Evolutionary conservation across 2,888 invertebrate genomes (phyloP).

Genomic region (Maniola hyperantus): DNA sequence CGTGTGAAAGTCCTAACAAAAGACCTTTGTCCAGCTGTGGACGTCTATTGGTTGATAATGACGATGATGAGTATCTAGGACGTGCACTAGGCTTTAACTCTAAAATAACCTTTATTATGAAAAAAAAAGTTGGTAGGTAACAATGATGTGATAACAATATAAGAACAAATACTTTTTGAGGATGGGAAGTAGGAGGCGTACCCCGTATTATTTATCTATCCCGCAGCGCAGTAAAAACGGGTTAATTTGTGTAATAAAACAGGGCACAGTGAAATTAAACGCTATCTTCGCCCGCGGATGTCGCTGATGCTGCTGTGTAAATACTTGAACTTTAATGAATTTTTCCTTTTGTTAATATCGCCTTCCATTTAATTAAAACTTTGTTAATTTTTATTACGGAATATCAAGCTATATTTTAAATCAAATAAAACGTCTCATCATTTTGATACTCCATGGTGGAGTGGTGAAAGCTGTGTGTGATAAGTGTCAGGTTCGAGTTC

Average conservation of each 20-base stretch:
- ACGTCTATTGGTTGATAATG: too few relatives aligned
- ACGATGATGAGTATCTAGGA: too few relatives aligned
- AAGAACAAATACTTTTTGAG: slow-evolving; percentile 41
- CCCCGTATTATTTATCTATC: slow-evolving; percentile 67
- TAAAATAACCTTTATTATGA: too few relatives aligned
- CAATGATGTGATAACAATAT: slow-evolving; percentile 2
- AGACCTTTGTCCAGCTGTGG: too few relatives aligned
- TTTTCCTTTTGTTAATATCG: slow-evolving; percentile 52
- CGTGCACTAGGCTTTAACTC: too few relatives aligned
- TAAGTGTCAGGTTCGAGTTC: too few relatives aligned
- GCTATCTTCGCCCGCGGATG: slow-evolving; percentile 49
- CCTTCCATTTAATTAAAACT: slow-evolving; percentile 21
- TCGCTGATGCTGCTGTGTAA: slow-evolving; percentile 50
- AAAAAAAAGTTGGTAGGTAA: too few relatives aligned
- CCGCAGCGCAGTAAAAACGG: slow-evolving; percentile 64
- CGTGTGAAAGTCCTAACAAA: too few relatives aligned
- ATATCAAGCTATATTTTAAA: background rate
- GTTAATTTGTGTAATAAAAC: slow-evolving; percentile 74
- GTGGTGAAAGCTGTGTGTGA: too few relatives aligned
- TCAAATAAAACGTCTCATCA: background rate
- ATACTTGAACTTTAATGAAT: slow-evolving; percentile 65
- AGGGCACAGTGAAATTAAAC: slow-evolving; percentile 57
- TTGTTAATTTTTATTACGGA: slow-evolving; percentile 9
- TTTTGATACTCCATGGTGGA: too few relatives aligned
- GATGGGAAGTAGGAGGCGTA: slow-evolving; percentile 39